Percentiles rank a stretch among this genome's conserved stretches.
Evolutionary conservation across 2,113 vertebrate species (phyloP).

Genomic region (Nothoprocta perdicaria): DNA sequence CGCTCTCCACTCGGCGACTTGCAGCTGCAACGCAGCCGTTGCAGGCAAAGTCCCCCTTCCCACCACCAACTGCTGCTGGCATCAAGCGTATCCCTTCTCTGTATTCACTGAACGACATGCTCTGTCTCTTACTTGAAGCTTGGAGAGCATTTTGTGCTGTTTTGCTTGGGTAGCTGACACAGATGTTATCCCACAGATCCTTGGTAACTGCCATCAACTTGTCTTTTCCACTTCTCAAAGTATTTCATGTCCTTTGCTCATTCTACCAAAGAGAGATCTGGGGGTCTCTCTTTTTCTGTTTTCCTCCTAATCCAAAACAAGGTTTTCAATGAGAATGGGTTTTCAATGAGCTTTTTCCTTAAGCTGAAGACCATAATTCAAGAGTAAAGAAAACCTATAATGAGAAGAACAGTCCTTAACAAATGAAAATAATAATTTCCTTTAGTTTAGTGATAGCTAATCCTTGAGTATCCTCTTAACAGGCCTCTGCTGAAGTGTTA

Average conservation of each 20-base stretch:
- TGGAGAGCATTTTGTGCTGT: neutral
- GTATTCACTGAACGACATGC: neutral
- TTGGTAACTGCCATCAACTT: rapidly evolving
- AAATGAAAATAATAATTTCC: neutral
- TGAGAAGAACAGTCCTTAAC: neutral
- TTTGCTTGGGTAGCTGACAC: neutral
- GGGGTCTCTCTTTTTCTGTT: neutral
- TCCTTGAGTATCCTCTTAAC: neutral
- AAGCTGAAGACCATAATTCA: neutral
- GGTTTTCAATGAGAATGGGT: neutral
- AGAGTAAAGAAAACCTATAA: neutral
- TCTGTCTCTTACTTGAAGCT: neutral
- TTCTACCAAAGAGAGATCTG: neutral
- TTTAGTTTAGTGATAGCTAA: neutral
- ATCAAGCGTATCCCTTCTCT: rapidly evolving
- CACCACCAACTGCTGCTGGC: rapidly evolving
- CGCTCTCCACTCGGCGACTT: neutral
- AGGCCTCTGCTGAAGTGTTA: neutral
- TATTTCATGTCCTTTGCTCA: neutral
- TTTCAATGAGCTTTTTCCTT: neutral
- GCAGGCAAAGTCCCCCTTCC: neutral
- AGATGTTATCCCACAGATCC: neutral
- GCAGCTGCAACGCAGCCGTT: neutral
- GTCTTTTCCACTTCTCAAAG: neutral
- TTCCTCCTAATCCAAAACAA: neutral